Evolutionary conservation across 2,888 invertebrate species (phyloP), one percentile per base, ranked within the genome.

Genomic region (Oligia fasciuncula): DNA sequence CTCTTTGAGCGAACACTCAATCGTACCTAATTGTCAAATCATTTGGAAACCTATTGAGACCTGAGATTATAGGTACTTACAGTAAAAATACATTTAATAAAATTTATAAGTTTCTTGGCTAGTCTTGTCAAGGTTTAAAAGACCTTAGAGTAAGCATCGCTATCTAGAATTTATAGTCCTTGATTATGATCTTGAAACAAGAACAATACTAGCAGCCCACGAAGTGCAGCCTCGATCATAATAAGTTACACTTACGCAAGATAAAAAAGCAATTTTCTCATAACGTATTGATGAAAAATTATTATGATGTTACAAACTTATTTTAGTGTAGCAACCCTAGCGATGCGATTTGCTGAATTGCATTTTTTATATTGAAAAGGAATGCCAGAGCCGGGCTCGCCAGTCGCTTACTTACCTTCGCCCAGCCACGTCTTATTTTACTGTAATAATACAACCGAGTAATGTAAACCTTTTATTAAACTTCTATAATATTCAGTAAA

Each of bases 11-110:
- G 76, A 77, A 81, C 79, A 70, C 65, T 71, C 77, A 81, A 77
- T 69, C 35, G 74, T 81, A 78, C 35, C 11, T 71, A 71, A 83
- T 83, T 86, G 80, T 73, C 79, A 86, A 88, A 87, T 88, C 84
- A 81, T 57, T 81, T 87, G 86, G 86, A 88, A 89, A 86, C 65
- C 81, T 81, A 84, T 86, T 81, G 75, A 76, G 73, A 79, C 49
- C 68, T 69, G 60, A 79, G 77, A 85, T 81, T 81, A 60, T 19
- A 75, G 40, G 65, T 75, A 57, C 49, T 80, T 54, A 73, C 63
- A 79, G 65, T 73, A 62, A 79, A 77, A 81, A 67, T 77, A 63
- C 62, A 65, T 68, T 65, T 62, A 65, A 35, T 73, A 57, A 60
- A 57, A 57, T 63, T 9, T 35, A 74, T 11, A 49, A 29, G 68